Evolutionary conservation across 2,797 vertebrate species (phyloP).

Genomic region (Chiroxiphia lanceolata): DNA sequence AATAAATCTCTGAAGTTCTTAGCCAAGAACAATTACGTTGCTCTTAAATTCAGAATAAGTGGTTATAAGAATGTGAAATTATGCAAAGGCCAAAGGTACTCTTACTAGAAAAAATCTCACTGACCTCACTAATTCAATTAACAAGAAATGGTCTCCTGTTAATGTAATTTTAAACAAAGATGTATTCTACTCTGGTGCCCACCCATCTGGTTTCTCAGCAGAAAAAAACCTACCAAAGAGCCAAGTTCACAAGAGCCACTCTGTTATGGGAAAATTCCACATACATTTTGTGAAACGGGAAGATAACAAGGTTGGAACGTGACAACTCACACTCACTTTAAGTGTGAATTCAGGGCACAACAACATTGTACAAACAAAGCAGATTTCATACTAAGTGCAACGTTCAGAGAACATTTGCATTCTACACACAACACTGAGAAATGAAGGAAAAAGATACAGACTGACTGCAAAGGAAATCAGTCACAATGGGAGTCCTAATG

Average conservation of each 20-base stretch:
- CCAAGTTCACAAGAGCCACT: background rate
- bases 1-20: background rate
- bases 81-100: background rate
- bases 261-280: background rate
- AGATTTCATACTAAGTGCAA: background rate
- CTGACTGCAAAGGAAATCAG: background rate
- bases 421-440: background rate
- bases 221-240: background rate
- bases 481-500: background rate
- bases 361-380: background rate
- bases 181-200: background rate
- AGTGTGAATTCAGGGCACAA: background rate
- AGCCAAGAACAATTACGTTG: background rate
- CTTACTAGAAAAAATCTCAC: background rate
- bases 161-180: background rate
- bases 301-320: background rate
- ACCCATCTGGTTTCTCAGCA: background rate
- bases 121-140: background rate
- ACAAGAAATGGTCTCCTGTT: background rate
- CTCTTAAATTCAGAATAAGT: background rate
- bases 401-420: background rate
- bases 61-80: background rate
- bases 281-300: background rate
- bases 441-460: background rate
- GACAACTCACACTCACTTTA: background rate